These are phyloP conservation scores for Eumacrocentrus americanus DNA, from an alignment of 2,888 invertebrate species.

Conservation along the genomic window DNA sequence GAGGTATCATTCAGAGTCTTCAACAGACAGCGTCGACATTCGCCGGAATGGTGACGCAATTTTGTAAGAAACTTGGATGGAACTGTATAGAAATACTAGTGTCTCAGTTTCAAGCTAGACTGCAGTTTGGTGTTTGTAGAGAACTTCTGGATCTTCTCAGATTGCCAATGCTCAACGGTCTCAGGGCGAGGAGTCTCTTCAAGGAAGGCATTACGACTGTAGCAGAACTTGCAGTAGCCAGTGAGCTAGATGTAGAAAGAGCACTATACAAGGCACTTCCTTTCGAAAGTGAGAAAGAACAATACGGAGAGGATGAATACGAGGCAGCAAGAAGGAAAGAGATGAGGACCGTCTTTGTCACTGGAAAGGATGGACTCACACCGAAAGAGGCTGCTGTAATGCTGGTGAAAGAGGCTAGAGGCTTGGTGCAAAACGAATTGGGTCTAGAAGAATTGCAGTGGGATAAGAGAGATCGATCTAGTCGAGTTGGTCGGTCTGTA, in stretches of 20 bases:
- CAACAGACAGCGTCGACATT: conserved; percentile 95
- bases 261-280: conserved; percentile 79
- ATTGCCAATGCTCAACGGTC: conserved; percentile 81
- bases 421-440: conserved; percentile 72
- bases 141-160: conserved; percentile 92
- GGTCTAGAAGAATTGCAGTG: conserved; percentile 76
- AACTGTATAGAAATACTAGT: conserved; percentile 86
- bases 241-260: conserved; percentile 73
- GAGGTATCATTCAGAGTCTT: conserved; percentile 90
- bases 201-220: conserved; percentile 81
- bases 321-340: conserved; percentile 73
- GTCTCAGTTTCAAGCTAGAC: conserved; percentile 89
- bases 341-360: conserved; percentile 77
- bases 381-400: conserved; percentile 81
- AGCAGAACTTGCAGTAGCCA: conserved; percentile 78
- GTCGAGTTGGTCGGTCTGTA: neutral
- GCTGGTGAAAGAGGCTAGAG: conserved; percentile 79
- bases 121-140: conserved; percentile 92
- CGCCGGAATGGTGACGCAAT: conserved; percentile 96
- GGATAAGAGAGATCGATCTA: conserved; percentile 58
- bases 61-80: conserved; percentile 93
- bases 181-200: conserved; percentile 82
- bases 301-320: conserved; percentile 72
- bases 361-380: conserved; percentile 80
- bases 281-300: conserved; percentile 80